These are phyloP conservation scores for Ctenicera cuprea DNA, from an alignment of 2,888 invertebrate genomes.

Conservation along the genomic window DNA sequence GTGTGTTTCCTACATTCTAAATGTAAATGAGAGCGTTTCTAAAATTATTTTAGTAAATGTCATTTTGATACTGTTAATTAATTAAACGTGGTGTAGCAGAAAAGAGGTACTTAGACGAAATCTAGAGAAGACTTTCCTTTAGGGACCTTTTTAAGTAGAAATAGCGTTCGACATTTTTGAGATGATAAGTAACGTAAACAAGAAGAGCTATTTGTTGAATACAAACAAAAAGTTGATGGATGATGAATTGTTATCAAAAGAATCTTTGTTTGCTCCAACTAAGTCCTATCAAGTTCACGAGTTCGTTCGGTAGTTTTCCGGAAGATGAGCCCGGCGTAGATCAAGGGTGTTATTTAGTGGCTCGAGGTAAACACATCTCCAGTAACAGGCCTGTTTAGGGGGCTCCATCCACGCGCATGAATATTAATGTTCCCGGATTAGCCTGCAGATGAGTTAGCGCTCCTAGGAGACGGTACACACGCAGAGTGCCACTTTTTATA, in stretches of 20 bases:
- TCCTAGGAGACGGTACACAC: constrained; percentile 58
- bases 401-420: constrained; percentile 65
- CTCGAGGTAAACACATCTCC: constrained; percentile 53
- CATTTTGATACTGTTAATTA: no score
- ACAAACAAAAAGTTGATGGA: constrained; percentile 12
- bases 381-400: constrained; percentile 64
- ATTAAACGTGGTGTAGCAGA: no score
- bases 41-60: no score
- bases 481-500: constrained; percentile 60
- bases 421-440: constrained; percentile 68
- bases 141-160: no score
- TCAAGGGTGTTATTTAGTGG: constrained; percentile 47
- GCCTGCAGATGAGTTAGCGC: constrained; percentile 64
- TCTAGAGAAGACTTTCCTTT: no score
- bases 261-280: constrained; percentile 15
- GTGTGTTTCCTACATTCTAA: no score
- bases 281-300: constrained; percentile 25
- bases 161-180: neutral
- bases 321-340: constrained; percentile 38
- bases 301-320: constrained; percentile 27
- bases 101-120: no score
- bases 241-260: constrained; percentile 22
- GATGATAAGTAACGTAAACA: constrained; percentile 1
- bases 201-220: neutral
- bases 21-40: no score